Conservation (phyloP, 2,797 vertebrate species). For the Gymnopithys bicolor region DNA sequence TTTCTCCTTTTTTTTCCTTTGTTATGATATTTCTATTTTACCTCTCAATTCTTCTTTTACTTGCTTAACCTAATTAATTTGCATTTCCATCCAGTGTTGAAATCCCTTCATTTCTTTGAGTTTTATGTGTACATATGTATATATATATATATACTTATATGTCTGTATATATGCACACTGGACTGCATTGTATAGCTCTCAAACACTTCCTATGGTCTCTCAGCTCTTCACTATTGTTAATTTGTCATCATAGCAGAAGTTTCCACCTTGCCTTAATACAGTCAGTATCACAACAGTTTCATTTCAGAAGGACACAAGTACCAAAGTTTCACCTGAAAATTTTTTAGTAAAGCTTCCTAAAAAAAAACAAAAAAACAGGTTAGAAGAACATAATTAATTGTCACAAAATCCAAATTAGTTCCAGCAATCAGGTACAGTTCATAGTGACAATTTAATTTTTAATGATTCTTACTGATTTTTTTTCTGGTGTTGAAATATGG, state of each 20-base stretch:
- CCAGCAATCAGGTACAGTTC: not conserved
- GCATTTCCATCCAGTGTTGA: not conserved
- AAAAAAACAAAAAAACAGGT: not conserved
- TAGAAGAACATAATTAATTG: not conserved
- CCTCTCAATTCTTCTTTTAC: not conserved
- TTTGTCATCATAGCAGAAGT: not conserved
- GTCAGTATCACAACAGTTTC: not conserved
- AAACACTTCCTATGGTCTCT: not conserved
- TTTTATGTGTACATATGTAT: not conserved
- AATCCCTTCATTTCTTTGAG: not conserved
- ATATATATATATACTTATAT: not conserved
- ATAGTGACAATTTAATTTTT: not conserved
- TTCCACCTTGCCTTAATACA: not conserved
- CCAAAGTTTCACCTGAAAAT: not conserved
- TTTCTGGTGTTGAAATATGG: not conserved
- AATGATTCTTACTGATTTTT: not conserved
- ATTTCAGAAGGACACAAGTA: not conserved
- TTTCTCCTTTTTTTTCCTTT: not conserved
- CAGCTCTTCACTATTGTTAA: not conserved
- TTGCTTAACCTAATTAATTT: not conserved
- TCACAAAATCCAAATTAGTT: not conserved
- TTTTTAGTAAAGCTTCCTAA: not conserved
- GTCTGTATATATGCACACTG: accelerated
- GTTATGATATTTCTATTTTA: not conserved
- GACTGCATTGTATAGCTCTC: not conserved